Base-by-base conservation (phyloP, 2,113 vertebrate species). In the Tiliqua scincoides region DNA sequence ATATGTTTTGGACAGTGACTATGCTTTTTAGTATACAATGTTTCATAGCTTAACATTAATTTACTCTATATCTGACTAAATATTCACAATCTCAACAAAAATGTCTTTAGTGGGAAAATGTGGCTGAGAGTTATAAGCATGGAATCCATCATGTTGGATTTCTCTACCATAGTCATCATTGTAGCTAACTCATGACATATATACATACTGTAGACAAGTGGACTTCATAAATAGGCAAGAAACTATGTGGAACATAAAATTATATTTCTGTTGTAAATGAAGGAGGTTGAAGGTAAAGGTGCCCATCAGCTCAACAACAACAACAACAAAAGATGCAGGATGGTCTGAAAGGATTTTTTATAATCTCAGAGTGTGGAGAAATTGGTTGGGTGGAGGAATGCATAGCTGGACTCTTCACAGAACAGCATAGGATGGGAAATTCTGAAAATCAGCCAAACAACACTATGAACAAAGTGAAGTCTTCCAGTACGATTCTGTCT, bases 131-230 rank as follows among this genome's bases (percentile, higher is more conserved):
- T 11, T 35, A 2, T 4, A 52, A 71, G 14, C 67, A 82, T 57
- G n/a, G 35, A 37, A 75, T 32, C 30, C 6, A 1, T 0, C 0
- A 6, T 0, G 17, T 25, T 57, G 27, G 35, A 20, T 87, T 79
- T 70, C 43, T 14, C 40, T 88, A 12, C 35, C 52, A 85, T 57
- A 54, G 54, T n/a, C 43, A 48, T 48, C 43, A 48, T 48, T 59
- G 30, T 0, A 0, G 4, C 21, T 0, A 0, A 48, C 18, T 83
- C 70, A 43, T 54, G 87, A 35, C n/a, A 67, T 37, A 27, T 54
- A 48, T 48, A 48, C 43, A 73, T 0, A 1, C 6, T 77, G 27
- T 30, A 63, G 20, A 48, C 35, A 59, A 88, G 77, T 2, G 27
- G 23, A 40, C n/a, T 37, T 8, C n/a, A 0, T 2, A 25, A 82